Conservation (phyloP, 2,113 vertebrate species). For the Bufo gargarizans region DNA sequence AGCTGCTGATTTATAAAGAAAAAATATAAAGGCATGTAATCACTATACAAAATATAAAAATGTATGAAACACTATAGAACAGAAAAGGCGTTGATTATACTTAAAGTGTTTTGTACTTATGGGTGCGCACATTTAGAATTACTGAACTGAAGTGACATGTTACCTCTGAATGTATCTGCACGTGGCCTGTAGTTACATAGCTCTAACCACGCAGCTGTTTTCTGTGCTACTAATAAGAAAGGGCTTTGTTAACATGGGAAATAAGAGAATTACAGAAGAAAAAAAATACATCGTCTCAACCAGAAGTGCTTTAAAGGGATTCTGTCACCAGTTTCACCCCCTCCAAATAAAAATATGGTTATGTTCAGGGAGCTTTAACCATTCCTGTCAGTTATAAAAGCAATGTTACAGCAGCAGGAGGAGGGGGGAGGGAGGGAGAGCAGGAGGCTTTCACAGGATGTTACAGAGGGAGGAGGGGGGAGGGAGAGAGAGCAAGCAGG, state of each 20-base stretch:
- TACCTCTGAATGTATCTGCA: constrained; percentile 72
- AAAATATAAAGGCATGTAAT: constrained; percentile 73
- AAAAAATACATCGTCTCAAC: constrained; percentile 67
- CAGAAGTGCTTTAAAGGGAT: constrained; percentile 72
- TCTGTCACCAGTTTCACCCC: no score
- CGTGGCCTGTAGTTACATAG: constrained; percentile 73
- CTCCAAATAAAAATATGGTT: no score
- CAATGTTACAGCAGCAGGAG: no score
- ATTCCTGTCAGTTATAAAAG: no score
- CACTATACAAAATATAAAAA: constrained; percentile 88
- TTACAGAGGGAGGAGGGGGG: no score
- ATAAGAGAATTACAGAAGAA: constrained; percentile 73
- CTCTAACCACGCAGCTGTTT: constrained; percentile 71
- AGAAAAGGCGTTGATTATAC: constrained; percentile 78
- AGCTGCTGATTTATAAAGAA: constrained; percentile 70
- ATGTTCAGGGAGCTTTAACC: no score
- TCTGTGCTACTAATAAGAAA: constrained; percentile 73
- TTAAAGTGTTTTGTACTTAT: constrained; percentile 78
- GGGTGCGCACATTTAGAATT: constrained; percentile 67
- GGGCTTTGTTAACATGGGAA: constrained; percentile 72
- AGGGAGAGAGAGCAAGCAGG: no score
- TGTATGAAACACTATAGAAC: constrained; percentile 85
- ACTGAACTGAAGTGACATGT: constrained; percentile 74
- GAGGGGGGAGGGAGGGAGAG: no score
- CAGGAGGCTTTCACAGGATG: no score